Evolutionary conservation across 2,113 vertebrate species (phyloP).

Genomic region (Siphamia tubifer): DNA sequence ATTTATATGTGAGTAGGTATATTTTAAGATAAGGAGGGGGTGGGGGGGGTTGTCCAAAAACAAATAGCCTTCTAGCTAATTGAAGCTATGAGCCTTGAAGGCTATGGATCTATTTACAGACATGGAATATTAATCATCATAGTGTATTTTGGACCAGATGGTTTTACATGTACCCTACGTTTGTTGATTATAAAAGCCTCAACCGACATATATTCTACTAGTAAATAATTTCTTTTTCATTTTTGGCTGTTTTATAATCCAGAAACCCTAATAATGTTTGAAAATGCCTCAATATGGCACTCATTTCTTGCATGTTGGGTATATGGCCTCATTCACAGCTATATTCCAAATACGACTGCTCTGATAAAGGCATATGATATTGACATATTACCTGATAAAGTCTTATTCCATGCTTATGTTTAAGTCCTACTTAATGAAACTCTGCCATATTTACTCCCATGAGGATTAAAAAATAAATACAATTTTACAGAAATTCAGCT

Average conservation of each 20-base stretch:
- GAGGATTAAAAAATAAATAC: too few relatives aligned
- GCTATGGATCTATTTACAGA: constrained; percentile 5
- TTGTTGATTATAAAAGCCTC: not conserved
- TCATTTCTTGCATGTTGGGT: not conserved
- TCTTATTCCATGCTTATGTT: constrained; percentile 23
- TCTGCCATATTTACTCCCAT: not conserved
- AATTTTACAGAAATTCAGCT: constrained; percentile 18
- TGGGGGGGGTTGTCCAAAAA: not conserved
- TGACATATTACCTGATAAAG: constrained; percentile 10
- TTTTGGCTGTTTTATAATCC: not conserved
- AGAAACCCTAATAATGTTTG: not conserved
- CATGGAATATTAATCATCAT: constrained; percentile 30
- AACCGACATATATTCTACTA: not conserved
- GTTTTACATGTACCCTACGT: constrained; percentile 6
- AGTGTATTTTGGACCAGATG: constrained; percentile 22
- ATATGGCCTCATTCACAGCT: constrained; percentile 51
- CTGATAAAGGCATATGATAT: constrained; percentile 28
- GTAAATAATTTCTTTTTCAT: constrained; percentile 11
- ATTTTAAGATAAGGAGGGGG: constrained; percentile 1
- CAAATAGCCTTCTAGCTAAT: constrained; percentile 5
- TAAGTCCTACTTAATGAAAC: not conserved
- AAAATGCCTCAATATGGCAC: not conserved
- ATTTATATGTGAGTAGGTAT: not conserved
- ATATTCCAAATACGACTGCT: constrained; percentile 21
- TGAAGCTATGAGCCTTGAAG: not conserved